Base-by-base conservation (phyloP, 2,113 vertebrate genomes). In the Dascyllus trimaculatus region DNA sequence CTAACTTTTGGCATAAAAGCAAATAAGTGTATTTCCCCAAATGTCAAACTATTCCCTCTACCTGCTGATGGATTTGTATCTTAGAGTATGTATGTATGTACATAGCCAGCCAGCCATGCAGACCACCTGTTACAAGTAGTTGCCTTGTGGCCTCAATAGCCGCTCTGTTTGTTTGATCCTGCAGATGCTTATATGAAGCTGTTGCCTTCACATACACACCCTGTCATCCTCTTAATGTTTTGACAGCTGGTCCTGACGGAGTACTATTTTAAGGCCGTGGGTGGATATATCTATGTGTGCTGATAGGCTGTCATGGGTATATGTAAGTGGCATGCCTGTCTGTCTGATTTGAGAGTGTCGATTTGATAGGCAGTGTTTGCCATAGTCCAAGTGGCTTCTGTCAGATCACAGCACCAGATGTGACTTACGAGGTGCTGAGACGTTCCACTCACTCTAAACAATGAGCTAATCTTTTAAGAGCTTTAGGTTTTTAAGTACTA, bases 171-270 rank as follows among this genome's bases (percentile, higher is more conserved):
- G 71, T 58, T 75, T 75, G 69, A 75, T 76, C 63, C 62, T 49
- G n/a, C 82, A 76, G 75, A 74, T 86, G 85, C 84, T 79, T 60
- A 49, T 15, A 53, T 40, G 61, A 73, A 79, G 68, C 61, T 48
- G 64, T 71, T 86, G 49, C 48, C 49, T 49, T 61, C 72, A 58
- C 70, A 60, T 25, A 57, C 71, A 38, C 83, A n/a, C 56, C 61
- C 82, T 40, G 67, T 75, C 79, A 74, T 67, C 81, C 86, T 78
- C 84, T 85, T 76, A 71, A 80, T 88, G 85, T 87, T 90, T 86
- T 91, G 91, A 91, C 91, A 93, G 88, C 88, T 84, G 87, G 45
- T 60, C 52, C 76, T 87, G 88, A 92, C 88, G 83, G 78, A 67
- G 63, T 18, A 58, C 90, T 92, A 89, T 92, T 93, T 91, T 85